Evolutionary conservation across 2,888 invertebrate species (phyloP).

Genomic region (Drosophila meridiana): DNA sequence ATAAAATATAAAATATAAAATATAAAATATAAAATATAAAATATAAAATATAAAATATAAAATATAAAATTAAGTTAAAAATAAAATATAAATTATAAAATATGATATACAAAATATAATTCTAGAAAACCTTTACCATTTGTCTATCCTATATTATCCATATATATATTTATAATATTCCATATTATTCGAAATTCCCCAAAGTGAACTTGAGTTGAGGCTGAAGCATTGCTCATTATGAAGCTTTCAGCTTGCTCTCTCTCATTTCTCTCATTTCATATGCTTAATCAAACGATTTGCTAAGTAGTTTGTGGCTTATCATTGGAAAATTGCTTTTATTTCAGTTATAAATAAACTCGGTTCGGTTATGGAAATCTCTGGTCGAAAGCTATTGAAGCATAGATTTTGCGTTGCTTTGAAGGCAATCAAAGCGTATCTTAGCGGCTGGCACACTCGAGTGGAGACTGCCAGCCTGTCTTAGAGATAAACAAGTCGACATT

Average conservation of each 20-base stretch:
- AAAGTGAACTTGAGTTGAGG: background rate
- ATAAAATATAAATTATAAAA: too few relatives aligned
- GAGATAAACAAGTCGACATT: slow-evolving; percentile 77
- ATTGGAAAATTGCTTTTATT: background rate
- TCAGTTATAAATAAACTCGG: background rate
- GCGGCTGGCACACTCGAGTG: background rate
- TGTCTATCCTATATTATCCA: too few relatives aligned
- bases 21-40: too few relatives aligned
- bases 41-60: too few relatives aligned
- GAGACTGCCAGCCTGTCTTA: slow-evolving; percentile 38
- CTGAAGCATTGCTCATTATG: background rate
- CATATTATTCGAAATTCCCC: background rate
- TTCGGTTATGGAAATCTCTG: background rate
- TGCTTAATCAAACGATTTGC: background rate
- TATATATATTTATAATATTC: background rate
- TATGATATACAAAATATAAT: too few relatives aligned
- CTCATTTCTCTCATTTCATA: background rate
- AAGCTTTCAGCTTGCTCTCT: background rate
- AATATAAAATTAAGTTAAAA: too few relatives aligned
- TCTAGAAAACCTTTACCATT: too few relatives aligned
- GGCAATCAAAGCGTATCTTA: slow-evolving; percentile 7
- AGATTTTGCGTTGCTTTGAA: background rate
- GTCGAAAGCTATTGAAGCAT: slow-evolving; percentile 1
- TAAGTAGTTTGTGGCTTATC: slow-evolving; percentile 4
- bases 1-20: background rate